phyloP scores from a whole-genome alignment of 2,797 vertebrate genomes.

The Spinibarbus caldwelli region DNA sequence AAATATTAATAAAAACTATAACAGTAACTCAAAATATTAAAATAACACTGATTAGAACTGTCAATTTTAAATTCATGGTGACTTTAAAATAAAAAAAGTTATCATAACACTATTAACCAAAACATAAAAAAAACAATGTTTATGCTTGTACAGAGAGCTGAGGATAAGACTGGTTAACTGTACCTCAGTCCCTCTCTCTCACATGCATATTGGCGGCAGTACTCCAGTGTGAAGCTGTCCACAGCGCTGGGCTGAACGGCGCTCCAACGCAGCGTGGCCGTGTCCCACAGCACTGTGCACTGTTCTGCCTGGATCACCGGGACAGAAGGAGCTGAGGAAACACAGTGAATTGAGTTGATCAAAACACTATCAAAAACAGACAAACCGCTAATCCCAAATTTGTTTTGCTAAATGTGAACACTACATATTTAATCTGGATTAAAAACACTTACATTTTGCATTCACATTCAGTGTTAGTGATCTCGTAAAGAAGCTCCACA shows the following conservation, averaged over 20 bases:
- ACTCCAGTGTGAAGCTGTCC: slow-evolving; percentile 90
- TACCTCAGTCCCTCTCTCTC: slow-evolving; percentile 96
- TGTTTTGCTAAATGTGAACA: not conserved
- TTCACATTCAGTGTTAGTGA: not conserved
- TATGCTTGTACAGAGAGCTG: not conserved
- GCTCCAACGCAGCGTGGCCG: slow-evolving; percentile 86
- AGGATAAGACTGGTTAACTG: slow-evolving; percentile 51
- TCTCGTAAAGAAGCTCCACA: not conserved
- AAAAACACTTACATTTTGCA: not conserved
- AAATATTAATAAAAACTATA: not conserved
- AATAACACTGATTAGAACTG: not conserved
- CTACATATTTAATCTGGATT: not conserved
- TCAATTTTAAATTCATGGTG: not conserved
- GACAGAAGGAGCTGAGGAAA: slow-evolving; percentile 83
- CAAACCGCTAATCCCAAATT: not conserved
- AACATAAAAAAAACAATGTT: not conserved
- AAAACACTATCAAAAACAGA: not conserved
- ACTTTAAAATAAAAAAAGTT: not conserved
- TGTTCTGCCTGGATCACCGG: slow-evolving; percentile 85
- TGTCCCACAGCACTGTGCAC: slow-evolving; percentile 90
- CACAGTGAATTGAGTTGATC: slow-evolving; percentile 2
- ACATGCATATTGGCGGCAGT: slow-evolving; percentile 89
- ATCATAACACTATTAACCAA: not conserved
- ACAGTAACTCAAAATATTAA: not conserved
- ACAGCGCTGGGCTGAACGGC: slow-evolving; percentile 63